Evolutionary conservation across 1,140 invertebrate species (phyloP), one percentile per base, ranked within the genome.

Genomic region (Drosophila arawakana): DNA sequence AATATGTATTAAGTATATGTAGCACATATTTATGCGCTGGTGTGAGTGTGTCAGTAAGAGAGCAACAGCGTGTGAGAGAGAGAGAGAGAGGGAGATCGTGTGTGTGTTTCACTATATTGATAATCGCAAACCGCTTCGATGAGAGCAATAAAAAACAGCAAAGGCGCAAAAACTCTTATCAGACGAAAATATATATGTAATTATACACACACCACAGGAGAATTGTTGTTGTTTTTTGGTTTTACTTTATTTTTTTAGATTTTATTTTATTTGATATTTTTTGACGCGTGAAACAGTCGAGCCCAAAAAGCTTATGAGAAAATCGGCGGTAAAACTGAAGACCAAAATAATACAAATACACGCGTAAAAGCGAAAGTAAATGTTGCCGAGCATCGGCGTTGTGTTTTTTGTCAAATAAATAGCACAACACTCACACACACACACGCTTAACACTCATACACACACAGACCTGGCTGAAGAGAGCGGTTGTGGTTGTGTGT

Each of bases 321-420:
- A 37, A 35, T 8, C 18, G 52, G 52, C 13, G 52, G 52, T 35
- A 39, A 58, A 60, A 46, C 18, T 39, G 37, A 62, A 76, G 67
- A 79, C 75, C 80, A 82, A 82, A 82, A 82, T 82, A 82, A 73
- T 25, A 68, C 58, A 47, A 67, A 65, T 52, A 76, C 44, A 44
- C 25, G 43, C 6, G 21, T 49, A 65, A 25, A 44, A 50, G 47
- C 35, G 52, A 58, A 72, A 52, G 61, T 44, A 72, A 57, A 54
- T 57, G 58, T 39, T 9, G 15, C 15, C 1, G 15, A 15, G 15
- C 15, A 15, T 15, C 15, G 15, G 13, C 34, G 30, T 58, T 34
- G 59, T 49, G 59, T 49, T 63, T 46, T 59, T 43, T 59, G 58
- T 68, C 62, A 68, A 83, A 80, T 63, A 72, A 61, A 61, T 50